Conservation (phyloP, 2,113 vertebrate species). For the Xyliphius kryptos region DNA sequence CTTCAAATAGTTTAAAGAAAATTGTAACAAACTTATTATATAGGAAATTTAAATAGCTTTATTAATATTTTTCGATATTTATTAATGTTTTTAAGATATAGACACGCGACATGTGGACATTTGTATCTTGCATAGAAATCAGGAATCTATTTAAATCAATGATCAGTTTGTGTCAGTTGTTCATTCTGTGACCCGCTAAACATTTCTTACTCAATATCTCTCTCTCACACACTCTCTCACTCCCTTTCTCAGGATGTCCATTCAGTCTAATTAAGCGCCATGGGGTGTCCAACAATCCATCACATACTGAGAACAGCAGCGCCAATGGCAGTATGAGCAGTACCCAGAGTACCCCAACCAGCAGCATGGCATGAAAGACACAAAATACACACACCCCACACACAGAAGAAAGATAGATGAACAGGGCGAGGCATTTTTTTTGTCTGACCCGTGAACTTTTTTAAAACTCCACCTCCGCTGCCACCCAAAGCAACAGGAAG, state of each 20-base stretch:
- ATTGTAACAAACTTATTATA: no score
- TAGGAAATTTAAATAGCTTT: no score
- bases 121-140: no score
- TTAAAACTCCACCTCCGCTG: slow-evolving; percentile 52
- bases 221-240: no score
- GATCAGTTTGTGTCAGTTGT: no score
- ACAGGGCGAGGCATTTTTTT: slow-evolving; percentile 4
- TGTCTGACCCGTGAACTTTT: slow-evolving; percentile 50
- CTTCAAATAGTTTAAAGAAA: no score
- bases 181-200: background rate
- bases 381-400: slow-evolving; percentile 7
- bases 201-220: background rate
- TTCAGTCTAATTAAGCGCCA: slow-evolving; percentile 78
- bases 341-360: slow-evolving; percentile 96
- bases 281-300: slow-evolving; percentile 71
- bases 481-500: slow-evolving; percentile 53
- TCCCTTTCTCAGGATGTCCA: slow-evolving; percentile 59
- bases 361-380: slow-evolving; percentile 85
- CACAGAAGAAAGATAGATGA: background rate
- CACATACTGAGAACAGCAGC: slow-evolving; percentile 92
- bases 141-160: no score
- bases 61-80: no score
- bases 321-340: slow-evolving; percentile 94
- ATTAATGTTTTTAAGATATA: no score
- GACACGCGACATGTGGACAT: no score